These are phyloP conservation scores for Chironomus riparius DNA, from an alignment of 2,888 invertebrate species.

Conservation along the genomic window DNA sequence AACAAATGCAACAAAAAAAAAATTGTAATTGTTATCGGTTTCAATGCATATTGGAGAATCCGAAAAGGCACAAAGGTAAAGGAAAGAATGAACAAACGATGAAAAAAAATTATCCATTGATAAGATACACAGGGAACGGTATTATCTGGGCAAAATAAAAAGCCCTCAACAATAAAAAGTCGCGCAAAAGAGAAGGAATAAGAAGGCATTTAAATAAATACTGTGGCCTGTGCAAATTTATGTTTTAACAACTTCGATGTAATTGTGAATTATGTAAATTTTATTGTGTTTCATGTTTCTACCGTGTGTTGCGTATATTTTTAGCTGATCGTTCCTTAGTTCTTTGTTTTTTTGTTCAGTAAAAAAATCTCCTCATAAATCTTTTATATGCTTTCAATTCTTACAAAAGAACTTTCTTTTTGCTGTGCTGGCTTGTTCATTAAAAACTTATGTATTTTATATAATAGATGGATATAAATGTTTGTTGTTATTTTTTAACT, in stretches of 20 bases:
- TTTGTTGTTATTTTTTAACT: too few relatives aligned
- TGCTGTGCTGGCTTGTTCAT: too few relatives aligned
- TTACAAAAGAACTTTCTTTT: too few relatives aligned
- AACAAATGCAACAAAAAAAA: not conserved
- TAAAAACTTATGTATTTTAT: too few relatives aligned
- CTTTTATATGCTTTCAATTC: not conserved
- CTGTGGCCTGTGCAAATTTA: constrained; percentile 18
- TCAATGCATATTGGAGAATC: not conserved
- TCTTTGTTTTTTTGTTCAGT: not conserved
- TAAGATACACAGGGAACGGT: constrained; percentile 3
- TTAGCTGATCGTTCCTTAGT: not conserved
- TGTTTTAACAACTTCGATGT: constrained; percentile 17
- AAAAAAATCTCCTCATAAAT: not conserved
- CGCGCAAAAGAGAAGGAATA: not conserved
- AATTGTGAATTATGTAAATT: constrained; percentile 23
- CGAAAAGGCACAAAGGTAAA: not conserved
- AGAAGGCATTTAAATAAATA: constrained; percentile 4
- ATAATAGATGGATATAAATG: too few relatives aligned
- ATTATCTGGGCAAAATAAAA: not conserved
- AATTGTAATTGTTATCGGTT: not conserved
- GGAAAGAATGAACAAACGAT: not conserved
- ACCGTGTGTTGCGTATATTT: not conserved
- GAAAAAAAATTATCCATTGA: constrained; percentile 11
- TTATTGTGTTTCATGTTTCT: constrained; percentile 3
- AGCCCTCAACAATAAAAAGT: not conserved